These are phyloP conservation scores for Otus sunia DNA, from an alignment of 2,113 vertebrate species.

Conservation along the genomic window DNA sequence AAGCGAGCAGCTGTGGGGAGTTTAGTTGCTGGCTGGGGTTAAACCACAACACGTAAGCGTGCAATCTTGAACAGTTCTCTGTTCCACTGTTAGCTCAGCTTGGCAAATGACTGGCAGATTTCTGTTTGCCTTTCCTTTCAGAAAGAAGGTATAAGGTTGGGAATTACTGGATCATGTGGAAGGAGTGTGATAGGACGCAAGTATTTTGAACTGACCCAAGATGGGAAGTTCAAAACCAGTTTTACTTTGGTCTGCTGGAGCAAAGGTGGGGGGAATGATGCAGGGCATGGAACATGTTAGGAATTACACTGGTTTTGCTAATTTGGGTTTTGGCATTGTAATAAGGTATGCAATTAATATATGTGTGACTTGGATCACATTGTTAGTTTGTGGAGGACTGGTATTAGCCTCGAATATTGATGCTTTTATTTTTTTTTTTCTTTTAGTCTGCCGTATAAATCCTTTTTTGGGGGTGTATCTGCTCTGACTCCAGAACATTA, in stretches of 20 bases:
- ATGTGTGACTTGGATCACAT: neutral
- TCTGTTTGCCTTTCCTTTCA: neutral
- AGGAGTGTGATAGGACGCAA: neutral
- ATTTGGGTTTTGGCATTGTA: neutral
- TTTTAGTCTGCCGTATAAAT: constrained; percentile 69
- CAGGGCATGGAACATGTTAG: neutral
- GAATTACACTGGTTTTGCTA: neutral
- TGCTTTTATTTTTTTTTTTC: neutral
- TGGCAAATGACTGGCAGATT: neutral
- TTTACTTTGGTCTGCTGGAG: neutral
- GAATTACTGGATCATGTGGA: neutral
- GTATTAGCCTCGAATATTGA: neutral
- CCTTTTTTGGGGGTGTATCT: constrained; percentile 74
- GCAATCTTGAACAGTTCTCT: neutral
- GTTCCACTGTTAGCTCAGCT: neutral
- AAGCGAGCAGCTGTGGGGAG: too few relatives aligned
- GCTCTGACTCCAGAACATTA: constrained; percentile 77
- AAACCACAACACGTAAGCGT: too few relatives aligned
- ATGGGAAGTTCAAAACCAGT: neutral
- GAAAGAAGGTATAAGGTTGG: neutral
- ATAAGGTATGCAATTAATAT: neutral
- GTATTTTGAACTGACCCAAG: neutral
- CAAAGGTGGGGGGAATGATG: too few relatives aligned
- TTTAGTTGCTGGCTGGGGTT: too few relatives aligned
- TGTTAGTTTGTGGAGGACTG: neutral